Percentiles rank a stretch among this genome's conserved stretches.
phyloP scores from a whole-genome alignment of 2,113 vertebrate species.

The Caloenas nicobarica region DNA sequence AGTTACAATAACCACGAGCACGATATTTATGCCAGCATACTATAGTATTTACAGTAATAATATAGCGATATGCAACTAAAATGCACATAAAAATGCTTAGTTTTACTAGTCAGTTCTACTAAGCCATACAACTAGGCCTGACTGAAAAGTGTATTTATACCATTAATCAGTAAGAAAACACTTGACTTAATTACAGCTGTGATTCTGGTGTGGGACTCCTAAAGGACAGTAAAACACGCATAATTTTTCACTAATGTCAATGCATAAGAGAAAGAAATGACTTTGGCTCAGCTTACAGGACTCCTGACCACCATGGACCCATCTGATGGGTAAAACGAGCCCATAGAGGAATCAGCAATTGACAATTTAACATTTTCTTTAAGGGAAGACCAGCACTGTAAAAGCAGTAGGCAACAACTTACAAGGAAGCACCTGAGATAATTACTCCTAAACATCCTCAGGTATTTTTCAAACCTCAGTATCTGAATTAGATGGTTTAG shows the following conservation, averaged over 20 bases:
- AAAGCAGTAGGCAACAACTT: background rate
- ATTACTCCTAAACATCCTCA: constrained; percentile 28
- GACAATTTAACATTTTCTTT: background rate
- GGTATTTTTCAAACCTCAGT: constrained; percentile 10
- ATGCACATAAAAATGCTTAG: background rate
- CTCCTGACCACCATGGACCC: rapidly evolving
- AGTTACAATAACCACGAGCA: background rate
- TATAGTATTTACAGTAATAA: background rate
- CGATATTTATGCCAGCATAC: background rate
- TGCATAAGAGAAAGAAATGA: background rate
- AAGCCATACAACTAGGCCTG: background rate
- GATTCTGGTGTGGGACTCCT: background rate
- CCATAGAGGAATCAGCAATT: background rate
- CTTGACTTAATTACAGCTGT: background rate
- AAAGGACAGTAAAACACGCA: background rate
- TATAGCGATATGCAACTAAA: background rate
- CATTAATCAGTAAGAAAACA: background rate
- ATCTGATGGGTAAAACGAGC: background rate
- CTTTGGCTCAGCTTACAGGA: background rate
- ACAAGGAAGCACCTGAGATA: background rate
- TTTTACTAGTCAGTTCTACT: background rate
- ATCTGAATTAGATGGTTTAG: constrained; percentile 8
- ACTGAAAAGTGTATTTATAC: background rate
- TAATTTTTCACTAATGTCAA: background rate
- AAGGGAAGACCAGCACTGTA: background rate